These are phyloP conservation scores for Falco rusticolus DNA, from an alignment of 2,797 vertebrate species.

Conservation along the genomic window DNA sequence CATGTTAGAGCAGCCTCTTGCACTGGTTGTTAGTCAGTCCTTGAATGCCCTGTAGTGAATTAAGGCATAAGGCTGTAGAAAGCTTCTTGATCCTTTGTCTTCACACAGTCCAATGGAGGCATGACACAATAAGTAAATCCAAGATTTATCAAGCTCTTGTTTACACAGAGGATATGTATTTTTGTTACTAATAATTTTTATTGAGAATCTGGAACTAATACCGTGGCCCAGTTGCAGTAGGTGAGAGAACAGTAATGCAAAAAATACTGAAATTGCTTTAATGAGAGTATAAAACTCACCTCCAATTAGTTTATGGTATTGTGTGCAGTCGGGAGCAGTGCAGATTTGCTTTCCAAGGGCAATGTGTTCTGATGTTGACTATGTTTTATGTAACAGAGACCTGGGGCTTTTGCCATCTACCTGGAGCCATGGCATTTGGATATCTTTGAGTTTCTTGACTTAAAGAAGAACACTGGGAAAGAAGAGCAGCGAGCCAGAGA, in stretches of 20 bases:
- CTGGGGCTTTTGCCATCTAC: constrained; percentile 98
- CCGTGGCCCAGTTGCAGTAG: not conserved
- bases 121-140: not conserved
- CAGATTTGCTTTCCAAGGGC: not conserved
- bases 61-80: not conserved
- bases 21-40: too few species aligned
- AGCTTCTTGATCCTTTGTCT: not conserved
- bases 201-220: not conserved
- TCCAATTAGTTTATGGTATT: not conserved
- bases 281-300: not conserved
- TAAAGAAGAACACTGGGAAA: constrained; percentile 98
- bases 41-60: not conserved
- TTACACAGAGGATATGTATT: not conserved
- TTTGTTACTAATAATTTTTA: not conserved
- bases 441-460: constrained; percentile 95
- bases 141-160: not conserved
- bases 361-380: not conserved
- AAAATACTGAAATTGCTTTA: too few species aligned
- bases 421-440: constrained; percentile 97
- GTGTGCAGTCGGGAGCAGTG: not conserved
- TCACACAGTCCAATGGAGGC: too few species aligned
- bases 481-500: constrained; percentile 97
- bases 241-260: not conserved
- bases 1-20: not conserved
- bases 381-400: constrained; percentile 77